These are phyloP conservation scores for Rhadinocentrus ornatus DNA, from an alignment of 2,797 vertebrate genomes.

Conservation along the genomic window DNA sequence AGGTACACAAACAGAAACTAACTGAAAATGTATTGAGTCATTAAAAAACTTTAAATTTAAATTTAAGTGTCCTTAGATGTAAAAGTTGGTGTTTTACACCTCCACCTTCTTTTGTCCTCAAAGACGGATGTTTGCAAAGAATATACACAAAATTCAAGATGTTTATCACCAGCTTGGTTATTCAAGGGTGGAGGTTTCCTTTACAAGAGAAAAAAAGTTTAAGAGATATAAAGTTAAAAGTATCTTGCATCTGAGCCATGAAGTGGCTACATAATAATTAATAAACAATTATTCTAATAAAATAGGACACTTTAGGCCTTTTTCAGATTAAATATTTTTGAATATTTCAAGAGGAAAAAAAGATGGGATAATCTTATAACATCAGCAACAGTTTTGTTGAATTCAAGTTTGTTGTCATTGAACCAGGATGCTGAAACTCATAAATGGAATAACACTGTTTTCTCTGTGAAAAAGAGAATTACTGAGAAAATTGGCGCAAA, in stretches of 20 bases:
- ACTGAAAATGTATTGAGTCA: background rate
- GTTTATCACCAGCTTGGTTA: background rate
- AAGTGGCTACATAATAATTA: background rate
- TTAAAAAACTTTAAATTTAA: background rate
- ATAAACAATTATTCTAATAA: background rate
- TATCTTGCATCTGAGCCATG: background rate
- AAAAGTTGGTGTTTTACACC: background rate
- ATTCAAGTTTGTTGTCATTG: background rate
- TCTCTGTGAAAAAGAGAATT: no score
- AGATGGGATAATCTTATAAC: background rate
- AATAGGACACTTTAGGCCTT: background rate
- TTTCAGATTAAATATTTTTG: background rate
- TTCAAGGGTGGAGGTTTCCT: no score
- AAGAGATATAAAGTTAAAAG: background rate
- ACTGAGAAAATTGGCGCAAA: background rate
- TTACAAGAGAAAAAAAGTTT: background rate
- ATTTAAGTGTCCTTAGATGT: background rate
- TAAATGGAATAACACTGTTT: background rate
- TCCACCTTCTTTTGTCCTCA: no score
- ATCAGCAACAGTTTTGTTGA: background rate
- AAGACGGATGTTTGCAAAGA: background rate
- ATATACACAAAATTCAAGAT: background rate
- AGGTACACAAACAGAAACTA: conserved; percentile 79
- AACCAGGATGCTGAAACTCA: background rate
- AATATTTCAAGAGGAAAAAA: background rate